phyloP scores from a whole-genome alignment of 2,888 invertebrate genomes.

The Xylocampa areola region DNA sequence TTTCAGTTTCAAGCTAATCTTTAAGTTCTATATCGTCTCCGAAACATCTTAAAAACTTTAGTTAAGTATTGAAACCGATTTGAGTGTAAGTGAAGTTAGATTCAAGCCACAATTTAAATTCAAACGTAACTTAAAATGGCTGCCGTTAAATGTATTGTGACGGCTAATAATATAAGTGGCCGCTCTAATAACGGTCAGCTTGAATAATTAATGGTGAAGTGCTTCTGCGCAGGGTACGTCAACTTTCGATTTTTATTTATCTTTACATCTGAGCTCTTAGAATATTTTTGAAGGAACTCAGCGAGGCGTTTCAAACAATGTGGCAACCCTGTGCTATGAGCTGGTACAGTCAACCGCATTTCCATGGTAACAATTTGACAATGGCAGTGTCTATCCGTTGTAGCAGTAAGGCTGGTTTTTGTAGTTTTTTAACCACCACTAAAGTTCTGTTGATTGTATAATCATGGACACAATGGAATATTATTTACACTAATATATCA shows the following conservation, averaged over 20 bases:
- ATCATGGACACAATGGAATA: no score
- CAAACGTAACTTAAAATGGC: conserved; percentile 66
- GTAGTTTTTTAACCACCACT: no score
- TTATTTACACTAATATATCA: no score
- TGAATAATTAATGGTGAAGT: conserved; percentile 81
- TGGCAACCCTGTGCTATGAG: conserved; percentile 13
- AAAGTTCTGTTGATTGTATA: no score
- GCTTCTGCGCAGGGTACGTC: conserved; percentile 64
- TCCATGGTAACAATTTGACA: no score
- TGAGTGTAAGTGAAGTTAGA: conserved; percentile 1
- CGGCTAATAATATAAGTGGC: conserved; percentile 78
- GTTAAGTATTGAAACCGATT: no score
- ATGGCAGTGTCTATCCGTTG: no score
- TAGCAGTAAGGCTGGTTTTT: no score
- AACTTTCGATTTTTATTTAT: conserved; percentile 70
- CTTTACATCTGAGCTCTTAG: conserved; percentile 23
- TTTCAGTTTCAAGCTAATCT: no score
- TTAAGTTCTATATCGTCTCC: no score
- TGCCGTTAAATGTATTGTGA: conserved; percentile 86
- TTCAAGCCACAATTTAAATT: conserved; percentile 46
- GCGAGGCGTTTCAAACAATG: conserved; percentile 40
- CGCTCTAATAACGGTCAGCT: conserved; percentile 79
- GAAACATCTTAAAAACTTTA: no score
- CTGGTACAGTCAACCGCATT: conserved; percentile 6
- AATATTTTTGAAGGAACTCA: conserved; percentile 39